Conservation (phyloP, 1,140 invertebrate species). For the Solenopsis invicta region DNA sequence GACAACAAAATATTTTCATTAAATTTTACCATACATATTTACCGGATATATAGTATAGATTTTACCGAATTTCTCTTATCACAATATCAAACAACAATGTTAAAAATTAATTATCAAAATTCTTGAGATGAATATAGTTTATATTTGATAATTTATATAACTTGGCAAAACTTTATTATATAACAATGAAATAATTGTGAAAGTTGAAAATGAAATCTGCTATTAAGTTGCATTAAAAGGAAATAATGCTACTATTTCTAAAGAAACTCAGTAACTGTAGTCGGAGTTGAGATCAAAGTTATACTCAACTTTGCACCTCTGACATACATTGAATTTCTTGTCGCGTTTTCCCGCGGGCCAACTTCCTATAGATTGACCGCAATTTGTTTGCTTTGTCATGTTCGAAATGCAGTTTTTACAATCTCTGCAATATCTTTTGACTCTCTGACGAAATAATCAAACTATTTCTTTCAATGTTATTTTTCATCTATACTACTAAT, state of each 20-base stretch:
- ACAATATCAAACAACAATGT: not conserved
- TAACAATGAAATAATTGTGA: conserved; percentile 20
- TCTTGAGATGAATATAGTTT: conserved; percentile 6
- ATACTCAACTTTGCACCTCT: conserved; percentile 32
- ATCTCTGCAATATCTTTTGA: not conserved
- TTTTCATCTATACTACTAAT: not conserved
- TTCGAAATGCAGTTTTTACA: conserved; percentile 11
- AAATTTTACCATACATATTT: not conserved
- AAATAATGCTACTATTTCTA: conserved; percentile 44
- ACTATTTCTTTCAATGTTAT: not conserved
- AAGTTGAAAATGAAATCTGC: conserved; percentile 6
- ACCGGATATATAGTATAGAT: not conserved
- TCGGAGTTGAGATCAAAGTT: conserved; percentile 32
- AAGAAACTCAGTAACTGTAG: conserved; percentile 34
- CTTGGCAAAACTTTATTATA: conserved; percentile 7
- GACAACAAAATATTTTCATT: not conserved
- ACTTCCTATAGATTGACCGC: conserved; percentile 23
- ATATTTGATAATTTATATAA: conserved; percentile 3
- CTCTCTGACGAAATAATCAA: not conserved
- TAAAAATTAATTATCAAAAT: not conserved
- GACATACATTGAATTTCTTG: conserved; percentile 42
- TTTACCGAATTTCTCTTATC: not conserved
- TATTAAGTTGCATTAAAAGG: conserved; percentile 34
- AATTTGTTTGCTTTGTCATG: conserved; percentile 38
- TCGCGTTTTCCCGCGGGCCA: not conserved